These are phyloP conservation scores for Buceros bicornis DNA, from an alignment of 2,797 vertebrate species.

Conservation along the genomic window DNA sequence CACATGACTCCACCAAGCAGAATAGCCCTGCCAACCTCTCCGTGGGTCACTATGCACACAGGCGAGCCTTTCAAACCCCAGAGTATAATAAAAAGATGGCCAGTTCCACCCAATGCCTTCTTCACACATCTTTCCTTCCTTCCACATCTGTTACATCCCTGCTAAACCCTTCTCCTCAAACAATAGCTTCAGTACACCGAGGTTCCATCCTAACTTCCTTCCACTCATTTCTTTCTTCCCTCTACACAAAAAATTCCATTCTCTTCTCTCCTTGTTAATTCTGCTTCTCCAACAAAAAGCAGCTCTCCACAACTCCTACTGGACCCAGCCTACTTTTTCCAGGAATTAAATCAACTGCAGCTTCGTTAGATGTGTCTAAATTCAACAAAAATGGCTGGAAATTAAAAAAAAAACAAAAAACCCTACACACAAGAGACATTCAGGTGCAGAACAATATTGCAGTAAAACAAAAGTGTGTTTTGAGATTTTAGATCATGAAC, in stretches of 20 bases:
- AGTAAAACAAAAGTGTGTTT: neutral
- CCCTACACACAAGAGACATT: neutral
- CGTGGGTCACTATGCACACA: neutral
- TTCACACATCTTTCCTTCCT: neutral
- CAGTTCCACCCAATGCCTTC: neutral
- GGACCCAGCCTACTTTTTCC: neutral
- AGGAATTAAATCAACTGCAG: neutral
- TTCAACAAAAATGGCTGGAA: neutral
- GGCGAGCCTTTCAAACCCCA: neutral
- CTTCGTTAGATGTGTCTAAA: neutral
- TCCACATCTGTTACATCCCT: neutral
- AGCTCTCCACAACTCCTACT: neutral
- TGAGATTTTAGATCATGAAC: neutral
- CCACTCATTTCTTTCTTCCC: neutral
- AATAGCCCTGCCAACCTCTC: neutral
- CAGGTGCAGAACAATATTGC: neutral
- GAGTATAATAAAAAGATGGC: neutral
- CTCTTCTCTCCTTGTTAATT: neutral
- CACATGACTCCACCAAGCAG: rapidly evolving
- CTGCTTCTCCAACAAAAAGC: neutral
- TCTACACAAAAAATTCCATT: neutral
- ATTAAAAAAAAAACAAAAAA: neutral
- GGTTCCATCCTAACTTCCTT: neutral
- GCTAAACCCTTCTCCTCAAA: neutral
- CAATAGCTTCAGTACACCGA: neutral